Percentiles rank a stretch among this genome's conserved stretches.
Evolutionary conservation across 2,888 invertebrate species (phyloP).

Genomic region (Blera fallax): DNA sequence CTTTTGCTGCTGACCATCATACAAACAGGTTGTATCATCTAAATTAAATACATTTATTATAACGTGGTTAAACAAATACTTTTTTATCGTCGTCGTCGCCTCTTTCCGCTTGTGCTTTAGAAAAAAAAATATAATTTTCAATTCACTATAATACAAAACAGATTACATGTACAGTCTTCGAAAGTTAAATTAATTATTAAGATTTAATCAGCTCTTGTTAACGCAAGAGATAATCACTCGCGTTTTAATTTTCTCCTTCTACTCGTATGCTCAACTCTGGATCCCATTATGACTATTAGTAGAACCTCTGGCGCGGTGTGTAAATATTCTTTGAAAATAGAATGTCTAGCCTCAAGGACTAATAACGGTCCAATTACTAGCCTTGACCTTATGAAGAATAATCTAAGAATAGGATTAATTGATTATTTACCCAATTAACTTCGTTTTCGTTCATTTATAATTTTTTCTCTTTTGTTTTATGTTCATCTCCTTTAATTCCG

Average conservation of each 20-base stretch:
- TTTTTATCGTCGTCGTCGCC: no score
- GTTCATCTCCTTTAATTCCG: not conserved
- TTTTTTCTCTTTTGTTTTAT: not conserved
- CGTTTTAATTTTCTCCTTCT: not conserved
- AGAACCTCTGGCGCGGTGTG: not conserved
- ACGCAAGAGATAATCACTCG: not conserved
- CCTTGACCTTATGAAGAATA: not conserved
- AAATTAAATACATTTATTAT: no score
- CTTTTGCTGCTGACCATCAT: no score
- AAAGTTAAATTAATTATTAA: not conserved
- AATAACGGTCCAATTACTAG: not conserved
- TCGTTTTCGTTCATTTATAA: not conserved
- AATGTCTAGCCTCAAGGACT: not conserved
- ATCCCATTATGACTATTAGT: not conserved
- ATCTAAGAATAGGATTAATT: not conserved
- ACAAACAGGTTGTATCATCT: no score
- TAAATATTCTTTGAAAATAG: not conserved
- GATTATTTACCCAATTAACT: constrained; percentile 3
- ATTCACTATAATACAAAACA: no score
- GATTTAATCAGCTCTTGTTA: not conserved
- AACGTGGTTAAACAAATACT: no score
- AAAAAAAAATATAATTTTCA: no score
- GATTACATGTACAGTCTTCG: no score
- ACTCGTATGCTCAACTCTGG: not conserved
- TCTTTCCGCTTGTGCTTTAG: no score